These are phyloP conservation scores for Sphaeramia orbicularis DNA, from an alignment of 2,797 vertebrate genomes.

Conservation along the genomic window DNA sequence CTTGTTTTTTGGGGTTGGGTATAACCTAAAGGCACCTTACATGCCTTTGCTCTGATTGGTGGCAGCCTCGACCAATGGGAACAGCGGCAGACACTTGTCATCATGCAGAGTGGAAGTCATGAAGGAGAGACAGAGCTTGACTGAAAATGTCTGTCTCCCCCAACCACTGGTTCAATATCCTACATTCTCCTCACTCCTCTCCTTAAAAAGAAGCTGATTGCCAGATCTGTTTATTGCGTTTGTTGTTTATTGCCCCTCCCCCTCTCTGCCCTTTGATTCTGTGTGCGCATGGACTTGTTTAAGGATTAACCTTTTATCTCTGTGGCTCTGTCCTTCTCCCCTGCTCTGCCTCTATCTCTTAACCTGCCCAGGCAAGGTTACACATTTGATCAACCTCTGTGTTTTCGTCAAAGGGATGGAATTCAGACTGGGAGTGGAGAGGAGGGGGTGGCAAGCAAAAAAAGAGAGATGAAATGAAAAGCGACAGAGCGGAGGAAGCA, in stretches of 20 bases:
- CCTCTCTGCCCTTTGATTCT: slow-evolving; percentile 65
- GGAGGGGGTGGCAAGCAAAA: slow-evolving; percentile 20
- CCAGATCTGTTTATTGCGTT: slow-evolving; percentile 48
- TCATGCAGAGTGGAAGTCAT: slow-evolving; percentile 87
- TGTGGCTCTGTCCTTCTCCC: slow-evolving; percentile 39
- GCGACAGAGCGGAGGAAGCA: slow-evolving; percentile 81
- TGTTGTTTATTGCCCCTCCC: slow-evolving; percentile 45
- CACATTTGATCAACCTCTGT: slow-evolving; percentile 54
- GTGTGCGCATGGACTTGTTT: slow-evolving; percentile 74
- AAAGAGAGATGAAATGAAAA: slow-evolving; percentile 78
- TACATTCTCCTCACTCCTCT: slow-evolving; percentile 34
- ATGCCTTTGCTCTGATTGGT: slow-evolving; percentile 86
- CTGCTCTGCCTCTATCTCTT: slow-evolving; percentile 41
- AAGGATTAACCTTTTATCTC: slow-evolving; percentile 79
- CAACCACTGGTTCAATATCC: slow-evolving; percentile 47
- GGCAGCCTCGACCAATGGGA: slow-evolving; percentile 81
- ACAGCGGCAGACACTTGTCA: slow-evolving; percentile 82
- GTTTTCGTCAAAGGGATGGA: slow-evolving; percentile 59
- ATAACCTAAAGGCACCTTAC: slow-evolving; percentile 90
- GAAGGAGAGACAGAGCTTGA: slow-evolving; percentile 77
- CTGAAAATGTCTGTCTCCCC: slow-evolving; percentile 70
- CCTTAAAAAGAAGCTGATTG: slow-evolving; percentile 21
- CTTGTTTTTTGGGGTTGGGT: slow-evolving; percentile 84
- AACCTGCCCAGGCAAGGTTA: slow-evolving; percentile 71
- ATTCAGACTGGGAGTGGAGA: slow-evolving; percentile 56